Base-by-base conservation (phyloP, 2,888 invertebrate genomes). In the Zygaena filipendulae region DNA sequence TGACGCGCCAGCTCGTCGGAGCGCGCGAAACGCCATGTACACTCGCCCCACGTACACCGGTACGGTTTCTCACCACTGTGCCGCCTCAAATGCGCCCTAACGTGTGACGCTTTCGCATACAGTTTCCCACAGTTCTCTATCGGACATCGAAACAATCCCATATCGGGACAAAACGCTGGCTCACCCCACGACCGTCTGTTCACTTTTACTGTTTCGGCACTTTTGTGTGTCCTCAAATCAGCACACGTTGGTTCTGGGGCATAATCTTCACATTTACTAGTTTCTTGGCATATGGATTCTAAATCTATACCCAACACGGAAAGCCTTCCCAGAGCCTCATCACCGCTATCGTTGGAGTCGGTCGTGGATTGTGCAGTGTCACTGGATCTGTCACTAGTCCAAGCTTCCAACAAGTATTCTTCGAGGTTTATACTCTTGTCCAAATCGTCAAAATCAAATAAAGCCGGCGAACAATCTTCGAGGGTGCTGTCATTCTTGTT, bases 1-100 rank as follows among this genome's bases (percentile, higher is more conserved):
- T 97, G 97, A 11, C 97, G 84, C 2, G 95, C 93, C 40, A 97
- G 70, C 67, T 97, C 97, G 60, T 97, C 97, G 0, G 96, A 96
- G 32, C 97, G 83, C 10, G 95, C 95, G 75, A 97, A 97, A 43
- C 90, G 84, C 96, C 96, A 97, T 16, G 86, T 86, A 62, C 96
- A 97, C 22, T 89, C 91, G 3, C 85, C 80, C 88, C 89, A 89
- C 29, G 84, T 86, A 57, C 89, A 89, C 5, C 81, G 72, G 52
- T 88, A 89, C 0, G 89, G 89, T 51, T 89, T 88, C 55, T 89
- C 89, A 1, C 94, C 94, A 10, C 88, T 88, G 62, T 95, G 95
- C 13, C 95, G 82, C 8, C 95, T 83, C 40, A 93, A 62, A 53
- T 95, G 95, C 4, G 95, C 94, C 48, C 94, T 91, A 21, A 95